Conservation (phyloP, 2,113 vertebrate genomes). For the Phodopus roborovskii region DNA sequence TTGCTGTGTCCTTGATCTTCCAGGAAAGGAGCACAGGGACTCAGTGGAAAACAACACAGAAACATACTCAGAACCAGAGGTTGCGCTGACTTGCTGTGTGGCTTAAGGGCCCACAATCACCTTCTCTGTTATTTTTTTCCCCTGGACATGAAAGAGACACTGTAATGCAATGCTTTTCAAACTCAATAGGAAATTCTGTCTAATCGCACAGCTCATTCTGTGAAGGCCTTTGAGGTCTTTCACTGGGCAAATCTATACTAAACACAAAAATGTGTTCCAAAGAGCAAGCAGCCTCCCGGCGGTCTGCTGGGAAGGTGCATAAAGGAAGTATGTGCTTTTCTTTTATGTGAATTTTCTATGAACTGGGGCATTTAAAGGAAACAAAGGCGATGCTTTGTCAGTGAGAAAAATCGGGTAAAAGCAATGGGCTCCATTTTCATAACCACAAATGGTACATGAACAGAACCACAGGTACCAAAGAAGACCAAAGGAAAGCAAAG, state of each 20-base stretch:
- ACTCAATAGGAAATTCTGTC: neutral
- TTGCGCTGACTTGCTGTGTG: conserved; percentile 15
- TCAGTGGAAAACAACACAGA: neutral
- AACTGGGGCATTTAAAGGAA: conserved; percentile 20
- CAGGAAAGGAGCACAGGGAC: neutral
- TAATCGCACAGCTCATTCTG: conserved; percentile 47
- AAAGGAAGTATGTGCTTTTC: neutral
- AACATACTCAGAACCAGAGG: neutral
- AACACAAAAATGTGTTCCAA: neutral
- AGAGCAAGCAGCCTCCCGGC: neutral
- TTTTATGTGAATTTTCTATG: neutral
- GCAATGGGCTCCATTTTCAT: conserved; percentile 27
- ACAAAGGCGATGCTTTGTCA: neutral
- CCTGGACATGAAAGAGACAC: neutral
- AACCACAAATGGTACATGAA: conserved; percentile 1
- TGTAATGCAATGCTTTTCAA: neutral
- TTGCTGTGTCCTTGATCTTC: neutral
- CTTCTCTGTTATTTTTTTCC: conserved; percentile 33
- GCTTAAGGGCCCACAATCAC: neutral
- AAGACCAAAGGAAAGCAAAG: neutral
- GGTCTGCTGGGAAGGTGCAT: neutral
- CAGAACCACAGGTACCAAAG: neutral
- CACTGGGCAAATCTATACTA: neutral
- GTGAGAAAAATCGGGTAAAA: conserved; percentile 30
- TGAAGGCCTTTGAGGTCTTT: conserved; percentile 32